Evolutionary conservation across 2,888 invertebrate species (phyloP).

Genomic region (Carterocephalus palaemon): DNA sequence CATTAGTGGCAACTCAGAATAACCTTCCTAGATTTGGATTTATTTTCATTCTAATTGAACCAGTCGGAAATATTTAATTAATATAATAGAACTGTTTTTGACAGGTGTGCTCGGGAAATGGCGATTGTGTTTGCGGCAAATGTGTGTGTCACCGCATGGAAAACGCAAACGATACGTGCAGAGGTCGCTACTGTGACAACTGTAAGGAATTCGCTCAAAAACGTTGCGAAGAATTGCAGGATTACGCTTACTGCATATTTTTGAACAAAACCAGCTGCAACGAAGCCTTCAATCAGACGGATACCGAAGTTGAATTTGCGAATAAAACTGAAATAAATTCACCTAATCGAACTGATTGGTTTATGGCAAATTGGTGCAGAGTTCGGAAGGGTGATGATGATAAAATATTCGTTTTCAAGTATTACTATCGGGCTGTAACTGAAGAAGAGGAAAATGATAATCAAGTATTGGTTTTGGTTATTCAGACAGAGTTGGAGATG

Average conservation of each 20-base stretch:
- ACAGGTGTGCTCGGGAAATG: conserved; percentile 69
- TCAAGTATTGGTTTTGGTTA: conserved; percentile 41
- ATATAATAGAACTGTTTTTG: no score
- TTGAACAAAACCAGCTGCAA: conserved; percentile 43
- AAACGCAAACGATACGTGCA: conserved; percentile 61
- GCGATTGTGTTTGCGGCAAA: conserved; percentile 84
- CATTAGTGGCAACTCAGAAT: no score
- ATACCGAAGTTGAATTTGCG: conserved; percentile 36
- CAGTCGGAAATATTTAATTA: no score
- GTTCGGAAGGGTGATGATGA: conserved; percentile 38
- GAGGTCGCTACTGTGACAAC: conserved; percentile 83
- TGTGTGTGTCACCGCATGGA: conserved; percentile 77
- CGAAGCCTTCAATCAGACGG: conserved; percentile 34
- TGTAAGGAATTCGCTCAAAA: conserved; percentile 83
- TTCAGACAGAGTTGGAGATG: conserved; percentile 53
- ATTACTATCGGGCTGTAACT: conserved; percentile 36
- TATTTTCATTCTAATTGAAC: no score
- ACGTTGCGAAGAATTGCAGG: conserved; percentile 83
- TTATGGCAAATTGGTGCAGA: conserved; percentile 46
- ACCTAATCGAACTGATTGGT: conserved; percentile 29
- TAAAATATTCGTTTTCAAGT: conserved; percentile 49
- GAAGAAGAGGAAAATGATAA: neutral
- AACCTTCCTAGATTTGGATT: no score
- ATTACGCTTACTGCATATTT: conserved; percentile 83
- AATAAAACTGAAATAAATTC: conserved; percentile 47